A percentile compares a stretch with the other conserved stretches of the same genome.
Evolutionary conservation across 1,140 invertebrate genomes (phyloP).

Genomic region (Oreohelix idahoensis): DNA sequence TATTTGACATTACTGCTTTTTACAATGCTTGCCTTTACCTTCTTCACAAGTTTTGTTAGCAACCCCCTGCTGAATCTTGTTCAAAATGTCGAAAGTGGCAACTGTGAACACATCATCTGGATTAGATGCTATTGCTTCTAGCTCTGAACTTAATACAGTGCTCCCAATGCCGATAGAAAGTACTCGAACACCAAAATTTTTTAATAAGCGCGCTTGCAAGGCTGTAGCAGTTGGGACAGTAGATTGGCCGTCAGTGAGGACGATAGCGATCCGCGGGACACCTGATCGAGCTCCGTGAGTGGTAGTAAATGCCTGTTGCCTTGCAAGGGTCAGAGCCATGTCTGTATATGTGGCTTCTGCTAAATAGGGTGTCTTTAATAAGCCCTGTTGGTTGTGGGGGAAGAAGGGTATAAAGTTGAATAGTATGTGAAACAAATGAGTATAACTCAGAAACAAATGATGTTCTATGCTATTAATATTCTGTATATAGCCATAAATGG

Average conservation of each 20-base stretch:
- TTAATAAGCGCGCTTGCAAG: not conserved
- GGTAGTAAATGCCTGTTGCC: not conserved
- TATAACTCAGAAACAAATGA: no score
- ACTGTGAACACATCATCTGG: not conserved
- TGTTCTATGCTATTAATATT: no score
- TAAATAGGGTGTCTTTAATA: not conserved
- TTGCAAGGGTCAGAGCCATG: slow-evolving; percentile 4
- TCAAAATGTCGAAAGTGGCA: not conserved
- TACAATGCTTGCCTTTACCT: not conserved
- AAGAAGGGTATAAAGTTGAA: no score
- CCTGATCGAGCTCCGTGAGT: not conserved
- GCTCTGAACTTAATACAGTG: not conserved
- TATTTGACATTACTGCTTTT: no score
- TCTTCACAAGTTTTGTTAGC: not conserved
- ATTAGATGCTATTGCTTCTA: not conserved
- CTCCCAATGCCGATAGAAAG: not conserved
- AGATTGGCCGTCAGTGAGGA: slow-evolving; percentile 36
- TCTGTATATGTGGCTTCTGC: slow-evolving; percentile 11
- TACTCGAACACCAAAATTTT: not conserved
- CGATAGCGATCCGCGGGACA: slow-evolving; percentile 9
- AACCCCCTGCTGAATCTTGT: not conserved
- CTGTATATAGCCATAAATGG: no score
- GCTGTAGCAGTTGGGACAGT: not conserved
- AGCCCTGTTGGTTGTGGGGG: no score
- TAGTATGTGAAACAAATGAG: no score